Base-by-base conservation (phyloP, 2,888 invertebrate species). In the Helicoverpa assulta region DNA sequence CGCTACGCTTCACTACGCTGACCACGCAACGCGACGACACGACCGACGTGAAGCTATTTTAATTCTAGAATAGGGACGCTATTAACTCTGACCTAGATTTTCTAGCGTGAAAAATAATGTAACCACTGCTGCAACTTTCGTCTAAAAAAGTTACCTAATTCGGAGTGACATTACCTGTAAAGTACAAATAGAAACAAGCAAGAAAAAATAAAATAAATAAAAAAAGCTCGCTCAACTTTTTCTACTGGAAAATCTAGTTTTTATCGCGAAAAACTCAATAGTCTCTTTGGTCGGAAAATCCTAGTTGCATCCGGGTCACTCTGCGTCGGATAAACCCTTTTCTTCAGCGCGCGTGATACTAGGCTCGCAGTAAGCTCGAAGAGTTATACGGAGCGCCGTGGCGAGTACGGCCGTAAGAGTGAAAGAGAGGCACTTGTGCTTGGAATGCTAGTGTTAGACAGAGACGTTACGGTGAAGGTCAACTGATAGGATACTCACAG, bases 341-440 rank as follows among this genome's bases (percentile, higher is more conserved):
- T 95, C 95, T 95, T 95, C 94, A 95, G 95, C 95, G 95, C 95
- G 95, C 95, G 94, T 92, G 94, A 93, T 95, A 95, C 95, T 94
- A 95, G 95, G 95, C 91, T 86, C 86, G 71, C 94, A 95, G 93
- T 85, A 88, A 84, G 76, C 56, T 67, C 78, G 85, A 92, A 88
- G 94, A 95, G 95, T 86, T 94, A 86, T 81, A 80, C 83, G 81
- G 78, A 88, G 78, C 88, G 85, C 84, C 80, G 81, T 78, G 81
- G 81, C 82, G 85, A 82, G 76, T 83, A 82, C 87, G 82, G 84
- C 83, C 56, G 73, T 76, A 78, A 74, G 94, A 81, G 92, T 73
- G 90, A 95, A 90, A 82, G 94, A 90, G 93, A 94, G 67, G 66
- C 73, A 71, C 85, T 87, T 91, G 92, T 77, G 86, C 75, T 76